Evolutionary conservation across 1,140 invertebrate genomes (phyloP), one percentile per base, ranked within the genome.

Genomic region (Ptiloglossa arizonensis): DNA sequence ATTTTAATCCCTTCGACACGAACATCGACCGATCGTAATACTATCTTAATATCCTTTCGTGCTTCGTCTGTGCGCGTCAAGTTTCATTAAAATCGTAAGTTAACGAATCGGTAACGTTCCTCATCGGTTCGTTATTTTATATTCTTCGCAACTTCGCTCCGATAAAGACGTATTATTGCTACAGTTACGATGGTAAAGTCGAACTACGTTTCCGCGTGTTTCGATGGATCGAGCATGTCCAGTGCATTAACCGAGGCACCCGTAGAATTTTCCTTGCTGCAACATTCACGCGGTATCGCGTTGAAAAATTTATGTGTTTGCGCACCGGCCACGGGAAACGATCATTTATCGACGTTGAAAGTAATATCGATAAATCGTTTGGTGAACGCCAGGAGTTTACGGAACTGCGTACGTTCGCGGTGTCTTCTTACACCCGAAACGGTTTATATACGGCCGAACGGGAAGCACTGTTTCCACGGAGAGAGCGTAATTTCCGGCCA

Each of bases 401-500:
- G 27, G 70, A 54, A 29, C 44, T 50, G 62, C 48, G 48, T 78
- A 24, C 52, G 29, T 44, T 79, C 27, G 52, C 48, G 64, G 59
- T 74, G 60, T 57, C 52, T 57, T 52, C 73, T 80, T 52, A 76
- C 35, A 32, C 27, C 17, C 17, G 22, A 22, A 32, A 77, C 52
- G 71, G 69, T 70, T 83, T 87, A 86, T 72, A 72, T 81, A 85
- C 82, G 56, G 73, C 57, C 52, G 62, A 62, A 85, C 75, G 74
- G 81, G 80, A 87, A 81, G 57, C 72, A 35, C 77, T 66, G 56
- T 72, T 85, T 76, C 71, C 70, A 68, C 48, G 72, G 56, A 64
- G 80, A 82, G 80, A 86, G 75, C 64, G 87, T 86, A 89, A 89
- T 89, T 89, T 89, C 87, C 87, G 87, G 86, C 29, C 17, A 73